Evolutionary conservation across 2,888 invertebrate species (phyloP).

Genomic region (Eupithecia pulchellata): DNA sequence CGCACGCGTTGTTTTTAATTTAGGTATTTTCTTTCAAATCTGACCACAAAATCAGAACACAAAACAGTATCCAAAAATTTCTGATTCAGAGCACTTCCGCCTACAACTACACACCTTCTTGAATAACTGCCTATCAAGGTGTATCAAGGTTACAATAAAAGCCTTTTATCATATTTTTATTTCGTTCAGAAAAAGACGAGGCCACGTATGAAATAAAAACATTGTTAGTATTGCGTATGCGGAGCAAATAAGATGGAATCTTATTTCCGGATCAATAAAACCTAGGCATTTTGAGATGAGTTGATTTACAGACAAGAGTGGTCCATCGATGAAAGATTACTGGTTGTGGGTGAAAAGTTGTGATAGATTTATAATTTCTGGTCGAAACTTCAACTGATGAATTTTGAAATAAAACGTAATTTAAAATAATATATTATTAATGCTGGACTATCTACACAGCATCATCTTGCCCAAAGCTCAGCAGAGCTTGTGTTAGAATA

Average conservation of each 20-base stretch:
- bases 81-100: not conserved
- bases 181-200: slow-evolving; percentile 37
- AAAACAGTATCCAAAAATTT: not conserved
- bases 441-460: no score
- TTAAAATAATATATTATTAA: no score
- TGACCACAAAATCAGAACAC: not conserved
- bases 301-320: slow-evolving; percentile 22
- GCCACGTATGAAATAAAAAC: slow-evolving; percentile 31
- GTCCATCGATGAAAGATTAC: slow-evolving; percentile 23
- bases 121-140: slow-evolving; percentile 2
- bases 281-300: slow-evolving; percentile 20
- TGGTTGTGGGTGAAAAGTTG: slow-evolving; percentile 3
- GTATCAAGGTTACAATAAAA: slow-evolving; percentile 18
- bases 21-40: not conserved
- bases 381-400: not conserved
- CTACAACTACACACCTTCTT: not conserved
- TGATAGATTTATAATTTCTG: not conserved
- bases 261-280: slow-evolving; percentile 39
- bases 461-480: no score
- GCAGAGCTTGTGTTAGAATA: no score
- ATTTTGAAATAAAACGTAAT: not conserved
- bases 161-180: slow-evolving; percentile 37
- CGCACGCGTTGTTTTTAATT: no score
- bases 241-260: slow-evolving; percentile 27
- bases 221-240: slow-evolving; percentile 33